A percentile compares a stretch with the other conserved stretches of the same genome.
Conservation (phyloP, 2,113 vertebrate species). For the Rhizomys pruinosus region DNA sequence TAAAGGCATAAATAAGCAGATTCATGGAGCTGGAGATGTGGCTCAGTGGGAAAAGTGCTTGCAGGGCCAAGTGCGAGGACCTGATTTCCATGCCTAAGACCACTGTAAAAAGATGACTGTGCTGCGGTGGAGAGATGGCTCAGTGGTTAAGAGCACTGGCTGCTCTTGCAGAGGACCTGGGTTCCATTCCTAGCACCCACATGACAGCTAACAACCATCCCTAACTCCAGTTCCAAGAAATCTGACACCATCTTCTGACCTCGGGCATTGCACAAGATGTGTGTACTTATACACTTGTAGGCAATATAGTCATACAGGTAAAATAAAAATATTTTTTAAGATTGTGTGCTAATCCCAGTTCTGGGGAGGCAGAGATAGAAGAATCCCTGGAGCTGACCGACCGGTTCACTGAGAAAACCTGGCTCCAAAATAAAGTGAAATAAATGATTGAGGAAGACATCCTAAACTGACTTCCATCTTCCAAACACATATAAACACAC, state of each 20-base stretch:
- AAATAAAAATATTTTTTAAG: no score
- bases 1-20: neutral
- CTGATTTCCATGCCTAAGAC: neutral
- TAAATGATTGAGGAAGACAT: neutral
- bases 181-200: no score
- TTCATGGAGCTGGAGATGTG: neutral
- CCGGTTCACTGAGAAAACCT: neutral
- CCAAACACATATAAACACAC: neutral
- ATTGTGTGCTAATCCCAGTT: neutral
- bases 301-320: no score
- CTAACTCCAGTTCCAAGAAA: no score
- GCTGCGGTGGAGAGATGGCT: no score
- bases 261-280: no score
- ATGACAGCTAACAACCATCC: no score
- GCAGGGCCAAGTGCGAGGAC: neutral
- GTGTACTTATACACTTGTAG: no score
- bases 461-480: neutral
- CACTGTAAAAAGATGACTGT: neutral
- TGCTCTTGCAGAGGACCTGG: no score
- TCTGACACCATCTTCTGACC: no score
- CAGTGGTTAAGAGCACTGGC: no score
- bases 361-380: neutral
- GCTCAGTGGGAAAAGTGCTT: neutral
- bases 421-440: neutral
- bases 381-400: neutral